Evolutionary conservation across 2,113 vertebrate genomes (phyloP).

Genomic region (Recurvirostra avosetta): DNA sequence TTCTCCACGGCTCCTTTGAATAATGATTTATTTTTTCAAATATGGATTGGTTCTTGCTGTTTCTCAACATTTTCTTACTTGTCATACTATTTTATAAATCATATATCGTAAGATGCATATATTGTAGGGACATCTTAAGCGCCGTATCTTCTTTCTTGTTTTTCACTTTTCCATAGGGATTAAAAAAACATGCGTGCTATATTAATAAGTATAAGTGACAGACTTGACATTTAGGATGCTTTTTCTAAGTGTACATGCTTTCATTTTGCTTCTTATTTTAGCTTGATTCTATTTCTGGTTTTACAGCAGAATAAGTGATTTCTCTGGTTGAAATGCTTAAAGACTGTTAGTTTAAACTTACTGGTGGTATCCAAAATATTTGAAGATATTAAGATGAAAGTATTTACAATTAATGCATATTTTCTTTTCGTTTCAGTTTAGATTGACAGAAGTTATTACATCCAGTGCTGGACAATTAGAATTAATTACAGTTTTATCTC

Average conservation of each 20-base stretch:
- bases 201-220: not conserved
- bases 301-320: not conserved
- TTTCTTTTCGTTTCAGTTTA: not conserved
- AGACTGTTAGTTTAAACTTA: not conserved
- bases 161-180: not conserved
- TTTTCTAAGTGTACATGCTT: not conserved
- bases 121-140: not conserved
- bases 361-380: not conserved
- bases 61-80: not conserved
- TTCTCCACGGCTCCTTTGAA: not conserved
- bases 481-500: not conserved
- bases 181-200: not conserved
- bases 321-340: not conserved
- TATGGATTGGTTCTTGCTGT: not conserved
- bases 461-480: not conserved
- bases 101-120: not conserved
- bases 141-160: not conserved
- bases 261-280: not conserved
- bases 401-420: not conserved
- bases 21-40: not conserved
- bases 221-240: rapidly evolving
- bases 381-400: not conserved
- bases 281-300: not conserved
- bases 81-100: not conserved
- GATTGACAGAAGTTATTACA: not conserved